These are phyloP conservation scores for Heliothis peltigera DNA, from an alignment of 2,888 invertebrate species.

Conservation along the genomic window DNA sequence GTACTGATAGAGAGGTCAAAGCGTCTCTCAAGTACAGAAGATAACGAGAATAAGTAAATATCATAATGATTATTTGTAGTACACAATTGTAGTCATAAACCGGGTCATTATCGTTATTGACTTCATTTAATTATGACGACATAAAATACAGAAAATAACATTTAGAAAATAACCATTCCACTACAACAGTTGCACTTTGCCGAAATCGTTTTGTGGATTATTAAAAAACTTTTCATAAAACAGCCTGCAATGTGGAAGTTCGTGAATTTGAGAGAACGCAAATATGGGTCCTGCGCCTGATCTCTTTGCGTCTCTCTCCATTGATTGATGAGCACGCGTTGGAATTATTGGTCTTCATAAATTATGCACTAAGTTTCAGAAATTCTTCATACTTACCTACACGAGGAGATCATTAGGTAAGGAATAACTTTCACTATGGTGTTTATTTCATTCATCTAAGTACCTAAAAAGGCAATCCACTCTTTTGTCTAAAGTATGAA, in stretches of 20 bases:
- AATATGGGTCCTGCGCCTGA: too few species aligned
- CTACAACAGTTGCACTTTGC: too few species aligned
- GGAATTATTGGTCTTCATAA: too few species aligned
- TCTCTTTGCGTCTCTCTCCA: too few species aligned
- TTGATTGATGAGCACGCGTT: too few species aligned
- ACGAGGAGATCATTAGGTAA: too few species aligned
- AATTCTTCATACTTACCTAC: not conserved
- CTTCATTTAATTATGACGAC: constrained; percentile 37
- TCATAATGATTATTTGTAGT: constrained; percentile 67
- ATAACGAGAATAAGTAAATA: constrained; percentile 71
- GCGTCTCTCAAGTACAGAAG: constrained; percentile 66
- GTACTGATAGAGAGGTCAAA: constrained; percentile 85
- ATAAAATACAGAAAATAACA: constrained; percentile 10
- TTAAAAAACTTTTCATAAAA: too few species aligned
- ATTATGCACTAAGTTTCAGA: too few species aligned
- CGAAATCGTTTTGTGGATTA: too few species aligned
- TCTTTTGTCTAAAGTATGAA: constrained; percentile 21
- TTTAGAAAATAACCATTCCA: constrained; percentile 15
- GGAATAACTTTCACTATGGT: not conserved
- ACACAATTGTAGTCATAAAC: constrained; percentile 49
- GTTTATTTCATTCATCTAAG: not conserved
- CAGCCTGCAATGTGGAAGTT: too few species aligned
- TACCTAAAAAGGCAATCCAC: not conserved
- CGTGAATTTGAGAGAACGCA: too few species aligned
- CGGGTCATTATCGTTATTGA: constrained; percentile 51